A percentile compares a stretch with the other conserved stretches of the same genome.
Evolutionary conservation across 1,140 invertebrate genomes (phyloP).

Genomic region (Papilio aristodemus): DNA sequence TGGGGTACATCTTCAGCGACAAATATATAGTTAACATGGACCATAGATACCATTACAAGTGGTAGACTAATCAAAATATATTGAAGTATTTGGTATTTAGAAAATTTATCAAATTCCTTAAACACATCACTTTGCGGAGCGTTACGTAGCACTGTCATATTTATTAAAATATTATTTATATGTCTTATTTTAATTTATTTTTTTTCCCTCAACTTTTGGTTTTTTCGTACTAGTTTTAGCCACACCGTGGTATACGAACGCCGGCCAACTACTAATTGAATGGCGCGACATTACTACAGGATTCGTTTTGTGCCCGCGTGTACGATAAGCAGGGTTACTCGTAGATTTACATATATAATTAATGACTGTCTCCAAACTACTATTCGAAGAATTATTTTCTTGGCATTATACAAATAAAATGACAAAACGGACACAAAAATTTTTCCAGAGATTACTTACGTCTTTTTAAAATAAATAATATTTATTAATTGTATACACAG

Average conservation of each 20-base stretch:
- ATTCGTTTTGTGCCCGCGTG: not conserved
- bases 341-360: conserved; percentile 15
- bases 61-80: conserved; percentile 62
- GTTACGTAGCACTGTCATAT: conserved; percentile 8
- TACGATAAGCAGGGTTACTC: conserved; percentile 3
- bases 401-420: conserved; percentile 11
- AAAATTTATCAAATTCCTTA: conserved; percentile 50
- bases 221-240: conserved; percentile 20
- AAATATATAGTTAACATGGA: conserved; percentile 68
- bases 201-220: not conserved
- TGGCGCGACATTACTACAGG: not conserved
- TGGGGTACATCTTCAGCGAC: conserved; percentile 62
- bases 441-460: conserved; percentile 11
- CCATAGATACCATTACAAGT: conserved; percentile 62
- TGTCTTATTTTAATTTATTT: not conserved
- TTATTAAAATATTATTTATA: not conserved
- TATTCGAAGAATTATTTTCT: conserved; percentile 19
- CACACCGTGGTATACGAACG: conserved; percentile 38
- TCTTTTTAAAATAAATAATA: not conserved
- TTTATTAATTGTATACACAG: not conserved
- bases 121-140: conserved; percentile 32
- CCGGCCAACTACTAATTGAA: conserved; percentile 42
- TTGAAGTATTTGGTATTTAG: conserved; percentile 57
- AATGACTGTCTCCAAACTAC: conserved; percentile 12
- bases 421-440: not conserved